phyloP scores from a whole-genome alignment of 2,888 invertebrate genomes.

The Apodemia zela region DNA sequence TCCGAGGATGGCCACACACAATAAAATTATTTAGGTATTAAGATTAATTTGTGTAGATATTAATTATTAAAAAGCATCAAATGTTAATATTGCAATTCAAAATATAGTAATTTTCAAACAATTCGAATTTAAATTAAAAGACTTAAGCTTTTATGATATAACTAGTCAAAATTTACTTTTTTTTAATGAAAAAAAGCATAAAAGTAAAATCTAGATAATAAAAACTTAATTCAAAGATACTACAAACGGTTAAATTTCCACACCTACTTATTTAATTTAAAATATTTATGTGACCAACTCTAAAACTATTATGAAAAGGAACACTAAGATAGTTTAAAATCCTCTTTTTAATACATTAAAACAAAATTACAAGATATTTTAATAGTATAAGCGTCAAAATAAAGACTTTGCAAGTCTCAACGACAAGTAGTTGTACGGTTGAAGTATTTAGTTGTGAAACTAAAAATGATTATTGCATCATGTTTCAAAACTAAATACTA shows the following conservation, averaged over 20 bases:
- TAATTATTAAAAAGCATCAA: not conserved
- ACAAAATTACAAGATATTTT: conserved; percentile 17
- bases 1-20: not conserved
- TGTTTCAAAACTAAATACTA: too few species aligned
- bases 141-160: not conserved
- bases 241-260: not conserved
- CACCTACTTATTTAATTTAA: not conserved
- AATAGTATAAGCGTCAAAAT: conserved; percentile 20
- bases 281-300: not conserved
- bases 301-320: not conserved
- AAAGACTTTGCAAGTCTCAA: not conserved
- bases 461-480: too few species aligned
- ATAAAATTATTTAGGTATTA: too few species aligned
- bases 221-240: too few species aligned
- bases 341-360: conserved; percentile 1
- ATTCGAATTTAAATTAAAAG: not conserved
- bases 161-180: not conserved
- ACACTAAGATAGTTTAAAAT: not conserved
- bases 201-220: not conserved
- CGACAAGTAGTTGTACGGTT: not conserved
- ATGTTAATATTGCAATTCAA: not conserved
- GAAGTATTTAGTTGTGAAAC: too few species aligned
- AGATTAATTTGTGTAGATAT: too few species aligned
- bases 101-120: not conserved
- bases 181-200: not conserved